A percentile compares a stretch with the other conserved stretches of the same genome.
Evolutionary conservation across 2,113 vertebrate genomes (phyloP).

Genomic region (Chloropsis cyanopogon): DNA sequence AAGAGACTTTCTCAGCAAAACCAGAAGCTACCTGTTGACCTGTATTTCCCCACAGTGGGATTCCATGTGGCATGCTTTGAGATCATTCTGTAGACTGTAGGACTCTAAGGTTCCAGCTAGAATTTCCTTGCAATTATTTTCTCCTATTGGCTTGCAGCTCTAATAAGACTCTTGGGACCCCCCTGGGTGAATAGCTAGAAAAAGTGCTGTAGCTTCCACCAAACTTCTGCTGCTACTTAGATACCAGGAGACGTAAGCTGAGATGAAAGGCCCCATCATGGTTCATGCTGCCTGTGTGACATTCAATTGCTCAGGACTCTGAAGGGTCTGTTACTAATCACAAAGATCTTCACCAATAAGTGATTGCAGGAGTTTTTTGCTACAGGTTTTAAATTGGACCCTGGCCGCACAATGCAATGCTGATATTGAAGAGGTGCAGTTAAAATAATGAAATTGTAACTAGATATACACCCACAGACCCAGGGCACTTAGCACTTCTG

Average conservation of each 20-base stretch:
- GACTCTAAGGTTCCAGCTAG: not conserved
- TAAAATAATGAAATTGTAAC: not conserved
- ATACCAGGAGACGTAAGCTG: not conserved
- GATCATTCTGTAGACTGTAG: conserved; percentile 10
- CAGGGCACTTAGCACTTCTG: not conserved
- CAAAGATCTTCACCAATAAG: not conserved
- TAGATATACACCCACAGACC: not conserved
- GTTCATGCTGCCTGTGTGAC: not conserved
- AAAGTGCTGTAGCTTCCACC: conserved; percentile 3
- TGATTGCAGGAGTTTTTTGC: not conserved
- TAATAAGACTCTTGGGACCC: conserved; percentile 9
- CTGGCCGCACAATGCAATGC: not conserved
- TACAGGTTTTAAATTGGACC: not conserved
- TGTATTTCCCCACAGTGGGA: not conserved
- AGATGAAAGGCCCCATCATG: conserved; percentile 1
- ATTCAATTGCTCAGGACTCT: not conserved
- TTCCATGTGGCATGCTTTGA: not conserved
- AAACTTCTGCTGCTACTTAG: not conserved
- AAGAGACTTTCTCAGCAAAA: not conserved
- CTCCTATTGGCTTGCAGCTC: conserved; percentile 11
- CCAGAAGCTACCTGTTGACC: not conserved
- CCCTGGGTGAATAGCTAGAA: conserved; percentile 2
- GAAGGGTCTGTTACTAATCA: not conserved
- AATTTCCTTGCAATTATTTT: conserved; percentile 36
- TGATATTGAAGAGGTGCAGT: not conserved